Percentiles rank a stretch among this genome's conserved stretches.
Conservation (phyloP, 2,888 invertebrate genomes). For the Nomada fucata region DNA sequence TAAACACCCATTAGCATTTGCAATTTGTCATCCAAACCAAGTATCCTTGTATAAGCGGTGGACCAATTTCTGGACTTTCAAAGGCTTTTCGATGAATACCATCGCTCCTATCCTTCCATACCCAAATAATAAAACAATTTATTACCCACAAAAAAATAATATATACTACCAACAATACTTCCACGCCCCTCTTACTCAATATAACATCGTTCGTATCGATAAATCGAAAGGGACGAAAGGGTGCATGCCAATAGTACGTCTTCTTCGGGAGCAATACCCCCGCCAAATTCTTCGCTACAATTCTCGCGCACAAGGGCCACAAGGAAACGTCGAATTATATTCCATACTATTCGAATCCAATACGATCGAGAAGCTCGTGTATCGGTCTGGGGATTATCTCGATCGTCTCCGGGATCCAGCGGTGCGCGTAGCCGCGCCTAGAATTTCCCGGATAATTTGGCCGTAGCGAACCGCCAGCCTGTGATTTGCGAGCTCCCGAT, state of each 20-base stretch:
- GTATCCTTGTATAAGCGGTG: background rate
- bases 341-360: constrained; percentile 32
- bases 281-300: constrained; percentile 23
- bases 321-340: constrained; percentile 13
- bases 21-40: background rate
- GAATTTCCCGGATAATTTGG: constrained; percentile 75
- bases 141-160: too few relatives aligned
- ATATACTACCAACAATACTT: too few relatives aligned
- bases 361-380: constrained; percentile 55
- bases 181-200: too few relatives aligned
- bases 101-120: too few relatives aligned
- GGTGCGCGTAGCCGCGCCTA: constrained; percentile 48
- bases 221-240: too few relatives aligned
- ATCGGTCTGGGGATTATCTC: constrained; percentile 63
- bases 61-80: too few relatives aligned
- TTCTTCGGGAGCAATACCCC: too few relatives aligned
- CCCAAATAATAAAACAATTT: too few relatives aligned
- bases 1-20: background rate
- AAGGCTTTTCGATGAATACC: too few relatives aligned
- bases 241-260: too few relatives aligned
- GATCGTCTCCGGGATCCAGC: constrained; percentile 47
- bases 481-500: constrained; percentile 76
- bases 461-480: constrained; percentile 64
- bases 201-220: too few relatives aligned
- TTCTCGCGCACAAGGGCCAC: constrained; percentile 16